Evolutionary conservation across 1,140 invertebrate species (phyloP).

Genomic region (Onthophagus taurus): DNA sequence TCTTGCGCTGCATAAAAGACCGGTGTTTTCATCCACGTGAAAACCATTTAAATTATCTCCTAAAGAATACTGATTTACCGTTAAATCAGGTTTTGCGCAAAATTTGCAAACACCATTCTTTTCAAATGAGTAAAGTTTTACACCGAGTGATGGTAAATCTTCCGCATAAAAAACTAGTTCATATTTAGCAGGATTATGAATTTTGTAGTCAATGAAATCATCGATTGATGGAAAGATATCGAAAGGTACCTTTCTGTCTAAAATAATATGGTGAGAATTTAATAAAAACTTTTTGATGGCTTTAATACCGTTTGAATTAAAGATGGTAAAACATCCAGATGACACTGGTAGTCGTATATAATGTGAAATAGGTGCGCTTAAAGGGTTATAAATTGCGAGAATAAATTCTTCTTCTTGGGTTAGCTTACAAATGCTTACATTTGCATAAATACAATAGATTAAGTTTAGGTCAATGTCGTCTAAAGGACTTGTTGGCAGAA

Average conservation of each 20-base stretch:
- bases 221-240: slow-evolving; percentile 3
- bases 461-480: not conserved
- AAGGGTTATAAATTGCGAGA: slow-evolving; percentile 54
- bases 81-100: not conserved
- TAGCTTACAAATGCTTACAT: slow-evolving; percentile 48
- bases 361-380: slow-evolving; percentile 40
- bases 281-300: not conserved
- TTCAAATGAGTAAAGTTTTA: slow-evolving; percentile 45
- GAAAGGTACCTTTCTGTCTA: not conserved
- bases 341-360: slow-evolving; percentile 48
- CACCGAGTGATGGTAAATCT: slow-evolving; percentile 52
- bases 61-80: not conserved
- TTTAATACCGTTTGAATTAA: slow-evolving; percentile 44
- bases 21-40: slow-evolving; percentile 31
- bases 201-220: slow-evolving; percentile 8
- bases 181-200: slow-evolving; percentile 36
- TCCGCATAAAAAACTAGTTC: slow-evolving; percentile 55
- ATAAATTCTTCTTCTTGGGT: slow-evolving; percentile 48
- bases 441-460: slow-evolving; percentile 36
- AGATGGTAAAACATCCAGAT: slow-evolving; percentile 45
- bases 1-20: slow-evolving; percentile 29
- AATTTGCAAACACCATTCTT: slow-evolving; percentile 41
- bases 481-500: not conserved
- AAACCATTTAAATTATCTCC: slow-evolving; percentile 3
- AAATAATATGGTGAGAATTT: not conserved